These are phyloP conservation scores for Caenorhabditis japonica DNA, from an alignment of 2,888 invertebrate species.

Conservation along the genomic window DNA sequence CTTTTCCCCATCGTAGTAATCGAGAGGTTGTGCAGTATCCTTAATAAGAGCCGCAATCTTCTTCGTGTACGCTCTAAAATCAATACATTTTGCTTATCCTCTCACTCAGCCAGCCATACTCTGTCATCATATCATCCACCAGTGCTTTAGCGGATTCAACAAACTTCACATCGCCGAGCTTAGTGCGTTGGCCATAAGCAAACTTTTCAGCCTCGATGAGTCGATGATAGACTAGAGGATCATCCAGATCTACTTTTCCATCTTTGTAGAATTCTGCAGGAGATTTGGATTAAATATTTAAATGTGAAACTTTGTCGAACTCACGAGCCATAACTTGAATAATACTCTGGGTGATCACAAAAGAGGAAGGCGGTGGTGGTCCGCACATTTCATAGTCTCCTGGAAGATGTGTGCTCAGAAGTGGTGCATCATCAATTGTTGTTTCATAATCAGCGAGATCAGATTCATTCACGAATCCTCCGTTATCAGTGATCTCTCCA, in stretches of 20 bases:
- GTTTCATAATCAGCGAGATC: conserved; percentile 72
- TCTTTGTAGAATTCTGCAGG: conserved; percentile 69
- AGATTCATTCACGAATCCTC: conserved; percentile 67
- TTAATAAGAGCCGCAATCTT: conserved; percentile 66
- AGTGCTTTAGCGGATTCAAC: conserved; percentile 83
- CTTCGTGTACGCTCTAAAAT: conserved; percentile 63
- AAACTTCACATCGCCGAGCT: conserved; percentile 83
- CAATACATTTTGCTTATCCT: not conserved
- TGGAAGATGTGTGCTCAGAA: conserved; percentile 46
- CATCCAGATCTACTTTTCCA: conserved; percentile 68
- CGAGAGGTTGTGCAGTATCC: conserved; percentile 69
- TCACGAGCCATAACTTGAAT: conserved; percentile 84
- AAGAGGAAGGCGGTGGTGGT: conserved; percentile 89
- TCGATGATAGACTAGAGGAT: conserved; percentile 84
- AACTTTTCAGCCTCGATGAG: conserved; percentile 91
- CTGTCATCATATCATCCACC: conserved; percentile 82
- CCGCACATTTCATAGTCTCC: conserved; percentile 84
- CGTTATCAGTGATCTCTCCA: conserved; percentile 73
- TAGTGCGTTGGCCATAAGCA: conserved; percentile 84
- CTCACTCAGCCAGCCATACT: conserved; percentile 60
- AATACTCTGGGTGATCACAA: conserved; percentile 86
- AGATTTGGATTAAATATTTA: not conserved
- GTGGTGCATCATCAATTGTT: conserved; percentile 69
- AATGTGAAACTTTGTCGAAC: conserved; percentile 66
- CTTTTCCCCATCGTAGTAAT: conserved; percentile 78